Evolutionary conservation across 2,113 vertebrate genomes (phyloP).

Genomic region (Platycercus adscitus): DNA sequence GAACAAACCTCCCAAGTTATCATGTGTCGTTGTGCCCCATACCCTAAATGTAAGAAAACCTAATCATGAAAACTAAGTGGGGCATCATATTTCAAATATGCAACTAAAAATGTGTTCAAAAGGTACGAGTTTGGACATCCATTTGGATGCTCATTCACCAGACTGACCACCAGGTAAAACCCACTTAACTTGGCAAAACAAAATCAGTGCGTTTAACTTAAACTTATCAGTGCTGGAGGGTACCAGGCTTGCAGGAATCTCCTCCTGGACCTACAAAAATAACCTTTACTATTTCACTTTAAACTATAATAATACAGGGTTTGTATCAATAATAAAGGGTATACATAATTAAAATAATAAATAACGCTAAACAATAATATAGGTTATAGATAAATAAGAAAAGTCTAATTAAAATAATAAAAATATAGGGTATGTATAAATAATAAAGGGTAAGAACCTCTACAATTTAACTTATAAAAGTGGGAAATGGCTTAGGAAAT

Average conservation of each 20-base stretch:
- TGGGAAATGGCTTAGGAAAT: background rate
- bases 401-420: background rate
- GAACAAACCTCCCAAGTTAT: background rate
- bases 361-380: background rate
- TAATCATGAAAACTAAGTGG: background rate
- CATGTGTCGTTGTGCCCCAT: accelerated
- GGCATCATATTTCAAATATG: background rate
- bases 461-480: background rate
- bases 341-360: background rate
- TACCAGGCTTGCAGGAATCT: accelerated
- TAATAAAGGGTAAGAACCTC: background rate
- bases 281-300: background rate
- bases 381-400: background rate
- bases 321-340: background rate
- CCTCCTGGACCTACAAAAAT: background rate
- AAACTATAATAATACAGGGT: background rate
- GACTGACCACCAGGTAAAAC: background rate
- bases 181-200: background rate
- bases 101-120: background rate
- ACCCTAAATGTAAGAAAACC: accelerated
- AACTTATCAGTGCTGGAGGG: background rate
- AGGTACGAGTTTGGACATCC: background rate
- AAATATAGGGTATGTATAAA: background rate
- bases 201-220: background rate
- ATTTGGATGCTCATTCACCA: background rate